Evolutionary conservation across 2,888 invertebrate species (phyloP).

Genomic region (Galerucella pusilla): DNA sequence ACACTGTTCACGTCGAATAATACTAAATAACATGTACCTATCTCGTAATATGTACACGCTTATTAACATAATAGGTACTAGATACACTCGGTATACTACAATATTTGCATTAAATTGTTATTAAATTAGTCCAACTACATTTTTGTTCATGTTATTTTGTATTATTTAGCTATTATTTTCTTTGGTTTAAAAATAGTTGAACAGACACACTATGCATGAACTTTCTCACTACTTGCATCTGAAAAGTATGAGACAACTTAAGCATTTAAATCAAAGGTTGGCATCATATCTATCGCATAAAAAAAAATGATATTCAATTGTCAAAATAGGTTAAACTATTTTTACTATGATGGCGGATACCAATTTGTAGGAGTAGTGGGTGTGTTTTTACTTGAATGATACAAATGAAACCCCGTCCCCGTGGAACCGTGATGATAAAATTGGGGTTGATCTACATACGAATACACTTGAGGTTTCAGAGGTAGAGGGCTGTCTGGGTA

Average conservation of each 20-base stretch:
- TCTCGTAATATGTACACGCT: constrained; percentile 46
- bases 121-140: constrained; percentile 46
- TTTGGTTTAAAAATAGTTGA: constrained; percentile 61
- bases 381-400: constrained; percentile 79
- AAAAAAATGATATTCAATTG: constrained; percentile 48
- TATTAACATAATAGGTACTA: constrained; percentile 44
- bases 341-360: constrained; percentile 65
- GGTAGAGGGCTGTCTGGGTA: constrained; percentile 79
- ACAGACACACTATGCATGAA: constrained; percentile 53
- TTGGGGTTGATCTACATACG: constrained; percentile 82
- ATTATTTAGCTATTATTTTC: constrained; percentile 52
- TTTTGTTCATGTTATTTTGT: constrained; percentile 55
- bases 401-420: constrained; percentile 82
- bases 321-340: constrained; percentile 41
- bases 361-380: constrained; percentile 63
- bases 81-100: constrained; percentile 46
- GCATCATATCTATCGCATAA: constrained; percentile 53
- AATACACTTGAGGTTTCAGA: constrained; percentile 91
- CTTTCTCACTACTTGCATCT: constrained; percentile 51
- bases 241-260: constrained; percentile 54
- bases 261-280: constrained; percentile 53
- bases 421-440: constrained; percentile 79
- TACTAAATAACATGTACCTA: constrained; percentile 55
- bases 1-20: constrained; percentile 51
- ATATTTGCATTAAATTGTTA: constrained; percentile 48